A percentile compares a stretch with the other conserved stretches of the same genome.
Evolutionary conservation across 1,140 invertebrate genomes (phyloP).

Genomic region (Heliconius melpomene): DNA sequence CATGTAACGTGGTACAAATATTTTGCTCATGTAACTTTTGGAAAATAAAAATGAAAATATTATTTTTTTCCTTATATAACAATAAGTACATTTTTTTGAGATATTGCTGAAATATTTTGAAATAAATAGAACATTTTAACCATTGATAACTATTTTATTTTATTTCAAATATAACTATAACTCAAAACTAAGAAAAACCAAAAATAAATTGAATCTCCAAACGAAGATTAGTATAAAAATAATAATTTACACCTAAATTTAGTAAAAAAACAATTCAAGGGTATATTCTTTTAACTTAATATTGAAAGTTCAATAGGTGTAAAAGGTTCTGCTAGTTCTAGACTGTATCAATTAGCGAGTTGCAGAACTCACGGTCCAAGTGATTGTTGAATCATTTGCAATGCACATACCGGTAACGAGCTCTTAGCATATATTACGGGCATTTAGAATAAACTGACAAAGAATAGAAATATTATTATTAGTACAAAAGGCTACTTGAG

Average conservation of each 20-base stretch:
- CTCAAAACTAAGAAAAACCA: too few species aligned
- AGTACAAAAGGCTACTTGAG: background rate
- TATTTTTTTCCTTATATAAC: background rate
- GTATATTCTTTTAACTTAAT: background rate
- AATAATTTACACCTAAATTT: background rate
- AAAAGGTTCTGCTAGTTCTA: constrained; percentile 34
- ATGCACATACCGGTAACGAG: constrained; percentile 20
- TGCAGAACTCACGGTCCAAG: constrained; percentile 43
- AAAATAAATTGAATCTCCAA: background rate
- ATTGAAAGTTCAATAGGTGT: constrained; percentile 11
- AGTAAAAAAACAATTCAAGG: background rate
- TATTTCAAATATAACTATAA: too few species aligned
- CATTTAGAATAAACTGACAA: background rate
- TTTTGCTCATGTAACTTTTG: background rate
- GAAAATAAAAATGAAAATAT: background rate
- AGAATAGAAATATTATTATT: background rate
- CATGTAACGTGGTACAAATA: background rate
- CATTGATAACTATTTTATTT: too few species aligned
- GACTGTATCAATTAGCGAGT: constrained; percentile 44
- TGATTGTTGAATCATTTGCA: constrained; percentile 38
- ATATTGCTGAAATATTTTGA: too few species aligned
- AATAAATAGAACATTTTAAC: too few species aligned
- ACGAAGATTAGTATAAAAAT: background rate
- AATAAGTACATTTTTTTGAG: background rate
- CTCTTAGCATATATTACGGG: constrained; percentile 7